These are phyloP conservation scores for Plebejus anna DNA, from an alignment of 2,888 invertebrate species.

Conservation along the genomic window DNA sequence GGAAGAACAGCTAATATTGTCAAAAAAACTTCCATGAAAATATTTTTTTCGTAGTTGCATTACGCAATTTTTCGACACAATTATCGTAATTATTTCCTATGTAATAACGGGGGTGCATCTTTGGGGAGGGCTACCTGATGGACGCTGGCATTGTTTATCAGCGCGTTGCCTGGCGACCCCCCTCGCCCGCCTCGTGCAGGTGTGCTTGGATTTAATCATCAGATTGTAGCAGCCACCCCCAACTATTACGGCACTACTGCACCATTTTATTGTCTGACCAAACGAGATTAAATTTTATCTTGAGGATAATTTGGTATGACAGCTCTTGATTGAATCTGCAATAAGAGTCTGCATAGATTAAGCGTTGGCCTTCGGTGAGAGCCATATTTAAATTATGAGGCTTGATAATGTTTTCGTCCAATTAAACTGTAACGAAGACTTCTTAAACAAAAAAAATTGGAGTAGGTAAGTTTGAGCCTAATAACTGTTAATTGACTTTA, in stretches of 20 bases:
- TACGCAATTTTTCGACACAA: neutral
- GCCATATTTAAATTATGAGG: too few species aligned
- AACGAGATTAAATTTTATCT: conserved; percentile 15
- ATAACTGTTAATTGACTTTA: neutral
- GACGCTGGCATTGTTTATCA: conserved; percentile 64
- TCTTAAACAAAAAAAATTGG: neutral
- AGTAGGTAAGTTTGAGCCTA: neutral
- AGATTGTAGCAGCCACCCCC: conserved; percentile 59
- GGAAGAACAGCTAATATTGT: too few species aligned
- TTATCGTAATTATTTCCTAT: neutral
- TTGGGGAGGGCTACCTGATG: conserved; percentile 34
- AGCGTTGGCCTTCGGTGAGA: too few species aligned
- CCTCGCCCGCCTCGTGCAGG: conserved; percentile 59
- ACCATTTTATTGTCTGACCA: conserved; percentile 11
- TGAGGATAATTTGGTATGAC: neutral
- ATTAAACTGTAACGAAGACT: neutral
- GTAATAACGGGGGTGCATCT: conserved; percentile 21
- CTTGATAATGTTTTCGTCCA: neutral
- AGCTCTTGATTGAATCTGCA: neutral
- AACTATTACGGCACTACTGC: conserved; percentile 35
- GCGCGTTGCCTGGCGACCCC: conserved; percentile 56
- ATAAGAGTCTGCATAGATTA: neutral
- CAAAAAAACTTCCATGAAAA: neutral
- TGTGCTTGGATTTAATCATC: conserved; percentile 74
- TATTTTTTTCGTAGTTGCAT: neutral